These are phyloP conservation scores for Pelusios castaneus DNA, from an alignment of 2,113 vertebrate species.

Conservation along the genomic window DNA sequence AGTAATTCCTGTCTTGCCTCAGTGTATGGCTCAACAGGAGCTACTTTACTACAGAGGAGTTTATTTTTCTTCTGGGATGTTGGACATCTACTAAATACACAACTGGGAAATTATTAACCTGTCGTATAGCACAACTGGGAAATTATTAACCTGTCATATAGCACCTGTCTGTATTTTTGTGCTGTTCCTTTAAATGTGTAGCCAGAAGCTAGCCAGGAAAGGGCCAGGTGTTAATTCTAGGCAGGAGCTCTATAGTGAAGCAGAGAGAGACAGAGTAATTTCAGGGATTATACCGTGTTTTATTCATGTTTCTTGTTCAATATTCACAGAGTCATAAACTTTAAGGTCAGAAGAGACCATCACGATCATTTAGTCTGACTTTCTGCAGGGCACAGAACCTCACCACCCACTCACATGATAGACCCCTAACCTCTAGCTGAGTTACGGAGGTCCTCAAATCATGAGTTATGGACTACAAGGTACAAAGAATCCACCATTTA, in stretches of 20 bases:
- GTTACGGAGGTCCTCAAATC: no score
- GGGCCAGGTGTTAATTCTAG: not conserved
- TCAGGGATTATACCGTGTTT: not conserved
- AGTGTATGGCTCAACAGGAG: slow-evolving; percentile 45
- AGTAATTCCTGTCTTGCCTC: slow-evolving; percentile 31
- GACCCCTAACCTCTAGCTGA: no score
- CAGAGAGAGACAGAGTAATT: not conserved
- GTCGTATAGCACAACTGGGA: not conserved
- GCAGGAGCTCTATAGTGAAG: not conserved
- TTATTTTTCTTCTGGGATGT: not conserved
- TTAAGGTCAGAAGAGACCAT: not conserved
- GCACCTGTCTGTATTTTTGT: not conserved
- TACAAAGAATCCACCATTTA: no score
- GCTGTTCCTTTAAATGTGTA: not conserved
- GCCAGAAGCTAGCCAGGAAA: not conserved
- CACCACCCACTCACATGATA: no score
- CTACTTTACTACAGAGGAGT: slow-evolving; percentile 3
- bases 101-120: not conserved
- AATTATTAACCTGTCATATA: slow-evolving; percentile 6
- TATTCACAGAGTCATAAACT: not conserved
- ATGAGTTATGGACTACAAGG: no score
- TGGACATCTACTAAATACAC: slow-evolving; percentile 46
- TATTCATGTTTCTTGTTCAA: not conserved
- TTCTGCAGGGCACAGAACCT: not conserved
- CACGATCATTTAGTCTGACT: not conserved